phyloP scores from a whole-genome alignment of 1,140 invertebrate species.

The Magallana ariakensis region DNA sequence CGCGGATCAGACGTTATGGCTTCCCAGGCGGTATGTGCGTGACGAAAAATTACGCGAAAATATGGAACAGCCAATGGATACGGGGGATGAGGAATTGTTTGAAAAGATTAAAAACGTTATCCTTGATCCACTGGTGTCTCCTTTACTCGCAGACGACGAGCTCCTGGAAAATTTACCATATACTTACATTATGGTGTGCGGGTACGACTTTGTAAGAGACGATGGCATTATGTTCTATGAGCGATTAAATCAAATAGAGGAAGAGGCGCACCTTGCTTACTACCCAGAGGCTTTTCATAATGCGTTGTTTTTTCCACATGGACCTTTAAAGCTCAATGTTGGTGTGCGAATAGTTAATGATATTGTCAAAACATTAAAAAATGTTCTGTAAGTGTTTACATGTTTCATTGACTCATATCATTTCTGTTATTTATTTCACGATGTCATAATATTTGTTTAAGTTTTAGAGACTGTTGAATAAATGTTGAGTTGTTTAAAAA shows the following conservation, averaged over 20 bases:
- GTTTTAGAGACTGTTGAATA: conserved; percentile 12
- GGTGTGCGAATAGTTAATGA: conserved; percentile 60
- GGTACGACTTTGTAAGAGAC: conserved; percentile 70
- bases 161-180: conserved; percentile 59
- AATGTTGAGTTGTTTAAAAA: neutral
- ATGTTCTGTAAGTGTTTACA: neutral
- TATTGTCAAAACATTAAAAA: conserved; percentile 50
- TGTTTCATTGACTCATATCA: neutral
- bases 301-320: conserved; percentile 64
- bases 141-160: conserved; percentile 65
- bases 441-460: conserved; percentile 29
- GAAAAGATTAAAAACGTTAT: conserved; percentile 58
- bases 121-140: conserved; percentile 62
- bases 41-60: conserved; percentile 52
- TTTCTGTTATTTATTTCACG: neutral
- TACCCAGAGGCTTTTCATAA: conserved; percentile 66
- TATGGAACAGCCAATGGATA: conserved; percentile 42
- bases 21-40: conserved; percentile 58
- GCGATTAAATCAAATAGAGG: conserved; percentile 61
- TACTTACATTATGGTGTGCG: conserved; percentile 67
- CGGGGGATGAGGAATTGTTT: conserved; percentile 60
- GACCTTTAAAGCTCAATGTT: conserved; percentile 63
- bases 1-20: conserved; percentile 55
- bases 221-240: conserved; percentile 70
- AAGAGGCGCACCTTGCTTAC: conserved; percentile 54